These are phyloP conservation scores for Myanophis thanlyinensis DNA, from an alignment of 2,113 vertebrate species.

Conservation along the genomic window DNA sequence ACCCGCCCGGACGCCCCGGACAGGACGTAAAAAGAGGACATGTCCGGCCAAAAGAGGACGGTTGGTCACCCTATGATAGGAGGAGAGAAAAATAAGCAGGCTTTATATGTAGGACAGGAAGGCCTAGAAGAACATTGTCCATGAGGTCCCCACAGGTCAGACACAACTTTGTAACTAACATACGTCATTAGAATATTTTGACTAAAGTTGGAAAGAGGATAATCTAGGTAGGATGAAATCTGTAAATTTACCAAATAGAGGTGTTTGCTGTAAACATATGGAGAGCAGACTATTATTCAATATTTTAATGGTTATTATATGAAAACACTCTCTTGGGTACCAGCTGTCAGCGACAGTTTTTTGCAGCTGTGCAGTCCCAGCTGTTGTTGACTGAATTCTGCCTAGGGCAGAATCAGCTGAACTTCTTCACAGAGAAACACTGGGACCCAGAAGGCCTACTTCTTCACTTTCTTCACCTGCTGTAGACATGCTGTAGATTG, in stretches of 20 bases:
- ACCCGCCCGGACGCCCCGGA: too few relatives aligned
- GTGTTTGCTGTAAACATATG: not conserved
- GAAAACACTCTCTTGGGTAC: constrained; percentile 8
- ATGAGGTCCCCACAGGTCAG: too few relatives aligned
- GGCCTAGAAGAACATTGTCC: too few relatives aligned
- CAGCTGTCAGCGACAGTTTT: not conserved
- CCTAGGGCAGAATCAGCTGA: constrained; percentile 41
- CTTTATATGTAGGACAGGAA: too few relatives aligned
- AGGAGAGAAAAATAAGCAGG: not conserved
- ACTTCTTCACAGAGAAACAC: constrained; percentile 20
- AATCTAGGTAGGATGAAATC: not conserved
- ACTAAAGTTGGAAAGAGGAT: not conserved
- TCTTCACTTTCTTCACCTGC: not conserved
- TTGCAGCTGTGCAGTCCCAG: constrained; percentile 51
- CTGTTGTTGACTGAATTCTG: constrained; percentile 47
- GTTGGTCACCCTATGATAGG: too few relatives aligned
- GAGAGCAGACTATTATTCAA: not conserved
- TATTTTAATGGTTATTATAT: constrained; percentile 34
- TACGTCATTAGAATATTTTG: not conserved
- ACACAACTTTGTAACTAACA: too few relatives aligned
- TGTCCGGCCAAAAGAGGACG: too few relatives aligned
- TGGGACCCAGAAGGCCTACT: constrained; percentile 23
- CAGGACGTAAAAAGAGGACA: too few relatives aligned
- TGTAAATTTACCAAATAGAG: not conserved
- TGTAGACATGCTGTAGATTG: not conserved